Evolutionary conservation across 2,797 vertebrate genomes (phyloP), one percentile per base, ranked within the genome.

Genomic region (Centropyge bicolor): DNA sequence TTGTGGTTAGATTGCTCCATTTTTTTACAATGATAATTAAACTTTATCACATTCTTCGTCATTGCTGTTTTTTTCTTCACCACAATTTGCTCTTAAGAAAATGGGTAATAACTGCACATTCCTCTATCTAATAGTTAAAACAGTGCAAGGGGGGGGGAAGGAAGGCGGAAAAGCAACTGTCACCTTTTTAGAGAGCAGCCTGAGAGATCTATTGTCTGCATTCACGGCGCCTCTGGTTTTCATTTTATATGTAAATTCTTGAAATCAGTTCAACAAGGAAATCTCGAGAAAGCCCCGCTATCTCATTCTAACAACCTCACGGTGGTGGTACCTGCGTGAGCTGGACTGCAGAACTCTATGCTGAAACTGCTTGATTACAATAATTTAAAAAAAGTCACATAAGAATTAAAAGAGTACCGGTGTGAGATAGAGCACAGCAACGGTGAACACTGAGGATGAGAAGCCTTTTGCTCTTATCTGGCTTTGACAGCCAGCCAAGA

Each of bases 171-270:
- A 63, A 63, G 43, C 46, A 55, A 48, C 27, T 61, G 67, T 43
- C 52, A 60, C 46, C 52, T 46, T 72, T 54, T 61, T 31, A 49
- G 14, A 61, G 24, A 76, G 51, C 54, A 55, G 66, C 51, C 20
- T 70, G n/a, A 48, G 45, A 76, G 24, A 76, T 76, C 78, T 40
- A 74, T 65, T 79, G 66, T 69, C 22, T 54, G 40, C 41, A 35
- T 77, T 69, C 65, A 73, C 43, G 57, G 60, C 41, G 49, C 59
- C 0, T 9, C 73, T 64, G 60, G 45, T 69, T 79, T 78, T 70
- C 69, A 65, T 81, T 86, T 77, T 81, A 74, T 79, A 85, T 81
- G 83, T 31, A 76, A 76, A 84, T 82, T 70, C 55, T 59, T 36
- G 5, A 67, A 80, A 68, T 80, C 62, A 48, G 48, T 72, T 72